Evolutionary conservation across 2,113 vertebrate species (phyloP), one percentile per base, ranked within the genome.

Genomic region (Amblyornis subalaris): DNA sequence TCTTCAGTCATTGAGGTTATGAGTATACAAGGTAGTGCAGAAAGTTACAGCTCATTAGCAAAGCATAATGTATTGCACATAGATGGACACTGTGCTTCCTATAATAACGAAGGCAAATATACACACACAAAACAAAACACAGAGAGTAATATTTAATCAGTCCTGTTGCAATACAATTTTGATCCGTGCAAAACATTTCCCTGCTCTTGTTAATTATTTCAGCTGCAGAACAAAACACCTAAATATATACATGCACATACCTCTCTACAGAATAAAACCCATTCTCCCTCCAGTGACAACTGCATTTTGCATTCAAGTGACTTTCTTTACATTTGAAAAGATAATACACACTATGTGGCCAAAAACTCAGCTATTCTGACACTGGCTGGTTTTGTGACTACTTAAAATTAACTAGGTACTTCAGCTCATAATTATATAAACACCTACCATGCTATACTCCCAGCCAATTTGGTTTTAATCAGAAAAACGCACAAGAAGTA

Each of bases 351-450:
- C 60, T 35, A 33, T 24, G 65, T 60, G 93, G 90, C 35, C 65
- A 95, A 94, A 92, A 94, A 40, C 60, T 87, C 83, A 90, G 74
- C 40, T 72, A 25, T 64, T 95, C 87, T 91, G 89, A 97, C 66
- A 35, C 51, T 74, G 65, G 79, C 77, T 96, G 74, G 66, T 93
- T 97, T 96, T 96, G 12, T 94, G 83, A 73, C 95, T 97, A 97
- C 97, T 97, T 97, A 97, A 96, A 97, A 96, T 96, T 97, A 97
- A 97, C 96, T 93, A 96, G 84, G 54, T 86, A 95, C 79, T 96
- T 95, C 69, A 91, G 80, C 55, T 87, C 23, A 88, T 96, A 97
- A 97, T 97, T 97, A 94, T 65, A 95, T 40, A 91, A 97, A 89
- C 65, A 97, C 72, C 95, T 96, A 96, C 78, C 40, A 95, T 13